Evolutionary conservation across 1,140 invertebrate genomes (phyloP).

Genomic region (Pachyrhynchus sulphureomaculatus): DNA sequence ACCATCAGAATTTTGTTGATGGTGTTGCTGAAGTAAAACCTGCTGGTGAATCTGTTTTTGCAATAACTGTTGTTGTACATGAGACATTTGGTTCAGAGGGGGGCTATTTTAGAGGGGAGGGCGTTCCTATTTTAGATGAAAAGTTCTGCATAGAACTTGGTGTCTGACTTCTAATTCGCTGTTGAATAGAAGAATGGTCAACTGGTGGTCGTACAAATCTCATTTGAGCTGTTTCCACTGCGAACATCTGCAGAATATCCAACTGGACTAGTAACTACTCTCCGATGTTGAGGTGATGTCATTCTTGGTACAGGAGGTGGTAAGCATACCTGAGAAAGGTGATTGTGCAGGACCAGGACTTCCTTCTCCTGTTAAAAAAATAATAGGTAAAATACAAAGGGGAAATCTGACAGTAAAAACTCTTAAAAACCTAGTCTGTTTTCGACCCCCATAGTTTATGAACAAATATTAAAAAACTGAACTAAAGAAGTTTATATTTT

Average conservation of each 20-base stretch:
- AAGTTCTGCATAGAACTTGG: conserved; percentile 40
- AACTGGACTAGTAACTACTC: conserved; percentile 58
- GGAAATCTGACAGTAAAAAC: too few relatives aligned
- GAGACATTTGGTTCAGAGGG: conserved; percentile 41
- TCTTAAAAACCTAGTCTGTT: too few relatives aligned
- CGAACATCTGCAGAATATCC: conserved; percentile 52
- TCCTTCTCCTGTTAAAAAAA: conserved; percentile 36
- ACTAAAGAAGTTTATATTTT: too few relatives aligned
- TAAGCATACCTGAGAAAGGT: conserved; percentile 49
- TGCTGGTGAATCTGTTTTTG: conserved; percentile 49
- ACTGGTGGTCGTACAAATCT: conserved; percentile 45
- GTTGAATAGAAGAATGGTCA: conserved; percentile 37
- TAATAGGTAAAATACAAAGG: too few relatives aligned
- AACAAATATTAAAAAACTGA: too few relatives aligned
- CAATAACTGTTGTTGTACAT: conserved; percentile 47
- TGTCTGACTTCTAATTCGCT: conserved; percentile 33
- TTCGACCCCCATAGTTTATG: too few relatives aligned
- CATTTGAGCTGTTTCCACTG: conserved; percentile 46
- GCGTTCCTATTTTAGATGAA: conserved; percentile 46
- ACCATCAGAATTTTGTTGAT: conserved; percentile 23
- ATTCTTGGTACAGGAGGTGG: conserved; percentile 55
- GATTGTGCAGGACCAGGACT: conserved; percentile 50
- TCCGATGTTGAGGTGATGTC: conserved; percentile 60
- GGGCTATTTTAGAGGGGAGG: conserved; percentile 49
- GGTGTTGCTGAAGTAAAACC: conserved; percentile 39